Conservation (phyloP, 2,797 vertebrate genomes). For the Limnodromus scolopaceus region DNA sequence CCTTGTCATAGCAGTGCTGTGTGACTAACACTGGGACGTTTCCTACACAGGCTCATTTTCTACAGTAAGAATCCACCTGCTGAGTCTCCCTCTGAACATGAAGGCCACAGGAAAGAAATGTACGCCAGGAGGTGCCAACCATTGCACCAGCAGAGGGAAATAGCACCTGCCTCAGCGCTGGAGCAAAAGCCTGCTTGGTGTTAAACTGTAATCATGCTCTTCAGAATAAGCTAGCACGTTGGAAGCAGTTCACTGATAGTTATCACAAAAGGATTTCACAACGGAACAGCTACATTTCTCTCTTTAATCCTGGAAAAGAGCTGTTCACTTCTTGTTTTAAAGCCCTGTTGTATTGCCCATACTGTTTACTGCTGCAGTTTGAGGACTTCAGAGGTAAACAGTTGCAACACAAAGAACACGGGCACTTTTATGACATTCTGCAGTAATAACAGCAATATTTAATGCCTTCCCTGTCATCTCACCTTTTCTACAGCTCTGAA, state of each 20-base stretch:
- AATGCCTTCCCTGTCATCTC: background rate
- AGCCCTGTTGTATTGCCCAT: background rate
- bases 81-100: background rate
- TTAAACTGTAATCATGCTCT: background rate
- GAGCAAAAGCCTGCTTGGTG: background rate
- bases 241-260: background rate
- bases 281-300: background rate
- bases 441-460: background rate
- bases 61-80: background rate
- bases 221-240: background rate
- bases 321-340: background rate
- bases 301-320: background rate
- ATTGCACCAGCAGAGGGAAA: background rate
- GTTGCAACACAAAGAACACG: background rate
- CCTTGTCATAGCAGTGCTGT: background rate
- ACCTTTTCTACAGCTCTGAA: background rate
- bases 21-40: background rate
- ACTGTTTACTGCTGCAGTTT: background rate
- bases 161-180: fast-evolving
- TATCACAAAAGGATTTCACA: background rate
- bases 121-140: background rate
- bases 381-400: background rate
- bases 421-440: background rate
- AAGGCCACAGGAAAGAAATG: background rate
- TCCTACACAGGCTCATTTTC: background rate